Base-by-base conservation (phyloP, 2,888 invertebrate species). In the Xanthia togata region DNA sequence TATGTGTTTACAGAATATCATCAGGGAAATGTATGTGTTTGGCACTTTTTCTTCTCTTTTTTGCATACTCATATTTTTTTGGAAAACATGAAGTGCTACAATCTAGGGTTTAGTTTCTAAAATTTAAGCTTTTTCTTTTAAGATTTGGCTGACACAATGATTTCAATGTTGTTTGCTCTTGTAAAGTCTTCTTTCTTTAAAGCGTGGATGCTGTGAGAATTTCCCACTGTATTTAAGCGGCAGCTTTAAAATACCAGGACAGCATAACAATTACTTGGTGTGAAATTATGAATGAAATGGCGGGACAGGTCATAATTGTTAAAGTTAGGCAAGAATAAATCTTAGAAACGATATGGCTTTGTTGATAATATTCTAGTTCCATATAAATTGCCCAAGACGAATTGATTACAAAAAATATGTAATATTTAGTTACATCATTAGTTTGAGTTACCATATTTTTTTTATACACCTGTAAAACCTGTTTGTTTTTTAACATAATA, bases 201-300 rank as follows among this genome's bases (percentile, higher is more conserved):
- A 64, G 69, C 38, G 9, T 20, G 38, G 57, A n/a, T 41, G 38
- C 38, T 76, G 59, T 20, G 14, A 17, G 35, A 26, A 53, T 23
- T 65, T 35, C n/a, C 11, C 44, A 44, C 67, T 59, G 50, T 47
- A 59, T 55, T 57, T 17, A 20, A 53, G 41, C 8, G 14, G 57
- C 35, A 75, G 62, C 62, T 80, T 76, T 64, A 38, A 71, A 60
- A 62, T 79, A 82, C 64, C 79, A 82, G 69, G 53, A 65, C 41
- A 70, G 62, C 72, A 82, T 74, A 67, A 63, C 23, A 72, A 72
- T 81, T 41, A 73, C 60, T 31, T 53, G 14, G 77, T 81, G 73
- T 38, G 50, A 71, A 64, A 57, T 62, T 81, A 70, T 83, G 81
- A 80, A 80, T 80, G 84, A 84, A 74, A 57, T 73, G n/a, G 12